A percentile compares a stretch with the other conserved stretches of the same genome.
These are phyloP conservation scores for Zygothrica quintamaculata DNA, from an alignment of 2,888 invertebrate species.

Conservation along the genomic window DNA sequence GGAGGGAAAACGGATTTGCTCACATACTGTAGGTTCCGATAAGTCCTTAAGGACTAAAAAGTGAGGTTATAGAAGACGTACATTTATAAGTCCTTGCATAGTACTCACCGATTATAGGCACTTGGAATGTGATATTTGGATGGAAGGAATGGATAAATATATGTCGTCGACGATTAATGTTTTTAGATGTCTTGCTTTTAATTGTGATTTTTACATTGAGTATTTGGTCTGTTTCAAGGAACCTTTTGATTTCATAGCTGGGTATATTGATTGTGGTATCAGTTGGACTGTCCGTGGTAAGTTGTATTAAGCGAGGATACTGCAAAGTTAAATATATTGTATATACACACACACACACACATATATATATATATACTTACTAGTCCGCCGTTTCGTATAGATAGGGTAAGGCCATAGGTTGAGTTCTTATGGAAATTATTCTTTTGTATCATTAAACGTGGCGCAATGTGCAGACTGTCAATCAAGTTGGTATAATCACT, in stretches of 20 bases:
- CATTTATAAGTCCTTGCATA: background rate
- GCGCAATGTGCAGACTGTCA: slow-evolving; percentile 54
- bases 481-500: slow-evolving; percentile 57
- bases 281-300: slow-evolving; percentile 65
- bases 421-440: slow-evolving; percentile 31
- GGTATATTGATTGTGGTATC: slow-evolving; percentile 50
- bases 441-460: slow-evolving; percentile 55
- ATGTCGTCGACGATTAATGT: slow-evolving; percentile 68
- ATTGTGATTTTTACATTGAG: slow-evolving; percentile 60
- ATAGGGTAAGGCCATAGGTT: slow-evolving; percentile 46
- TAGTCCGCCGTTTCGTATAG: slow-evolving; percentile 55
- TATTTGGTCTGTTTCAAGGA: slow-evolving; percentile 63
- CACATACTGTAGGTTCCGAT: slow-evolving; percentile 26
- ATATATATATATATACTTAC: slow-evolving; percentile 17
- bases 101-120: slow-evolving; percentile 74
- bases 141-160: slow-evolving; percentile 69
- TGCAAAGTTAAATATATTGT: slow-evolving; percentile 28
- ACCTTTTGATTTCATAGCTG: slow-evolving; percentile 45
- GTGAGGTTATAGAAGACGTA: background rate
- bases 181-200: slow-evolving; percentile 16
- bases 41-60: slow-evolving; percentile 32
- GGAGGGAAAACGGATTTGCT: slow-evolving; percentile 49
- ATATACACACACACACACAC: too few relatives aligned
- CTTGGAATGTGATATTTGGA: slow-evolving; percentile 75
- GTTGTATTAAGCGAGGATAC: slow-evolving; percentile 65